A percentile compares a stretch with the other conserved stretches of the same genome.
Conservation (phyloP, 2,113 vertebrate species). For the Synodontis membranacea region DNA sequence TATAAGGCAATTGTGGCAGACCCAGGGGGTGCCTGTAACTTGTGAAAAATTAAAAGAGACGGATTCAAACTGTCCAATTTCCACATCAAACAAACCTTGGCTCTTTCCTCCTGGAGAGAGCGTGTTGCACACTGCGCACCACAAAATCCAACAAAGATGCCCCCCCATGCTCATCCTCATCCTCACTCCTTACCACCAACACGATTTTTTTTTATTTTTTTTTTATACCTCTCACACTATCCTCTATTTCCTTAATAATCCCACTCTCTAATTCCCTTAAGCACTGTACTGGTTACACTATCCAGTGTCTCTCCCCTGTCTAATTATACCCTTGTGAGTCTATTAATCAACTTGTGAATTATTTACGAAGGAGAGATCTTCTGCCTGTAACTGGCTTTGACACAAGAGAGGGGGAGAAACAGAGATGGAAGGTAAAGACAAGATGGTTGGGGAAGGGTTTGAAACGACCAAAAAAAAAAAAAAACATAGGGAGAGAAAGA, state of each 20-base stretch:
- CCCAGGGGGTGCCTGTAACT: conserved; percentile 91
- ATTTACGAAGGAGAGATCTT: conserved; percentile 90
- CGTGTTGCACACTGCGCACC: conserved; percentile 82
- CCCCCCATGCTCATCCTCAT: conserved; percentile 60
- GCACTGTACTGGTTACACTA: conserved; percentile 92
- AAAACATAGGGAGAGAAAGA: conserved; percentile 52
- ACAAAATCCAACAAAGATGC: conserved; percentile 81
- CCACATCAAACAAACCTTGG: conserved; percentile 98
- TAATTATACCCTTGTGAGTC: conserved; percentile 99
- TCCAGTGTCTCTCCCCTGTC: conserved; percentile 93
- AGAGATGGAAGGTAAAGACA: conserved; percentile 54
- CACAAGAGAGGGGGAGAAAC: conserved; percentile 68
- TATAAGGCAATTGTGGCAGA: conserved; percentile 87
- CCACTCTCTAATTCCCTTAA: conserved; percentile 91
- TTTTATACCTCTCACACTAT: conserved; percentile 70
- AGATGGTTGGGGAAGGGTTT: background rate
- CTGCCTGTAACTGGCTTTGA: conserved; percentile 91
- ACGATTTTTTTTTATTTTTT: conserved; percentile 32
- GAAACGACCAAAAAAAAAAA: conserved; percentile 41
- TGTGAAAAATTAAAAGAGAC: conserved; percentile 99
- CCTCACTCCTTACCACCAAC: conserved; percentile 74
- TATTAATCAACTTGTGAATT: conserved; percentile 99
- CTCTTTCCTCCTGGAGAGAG: conserved; percentile 93
- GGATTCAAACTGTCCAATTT: conserved; percentile 99
- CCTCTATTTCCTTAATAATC: conserved; percentile 80